These are phyloP conservation scores for Parauchenoglanis punctatus DNA, from an alignment of 2,797 vertebrate species.

Conservation along the genomic window DNA sequence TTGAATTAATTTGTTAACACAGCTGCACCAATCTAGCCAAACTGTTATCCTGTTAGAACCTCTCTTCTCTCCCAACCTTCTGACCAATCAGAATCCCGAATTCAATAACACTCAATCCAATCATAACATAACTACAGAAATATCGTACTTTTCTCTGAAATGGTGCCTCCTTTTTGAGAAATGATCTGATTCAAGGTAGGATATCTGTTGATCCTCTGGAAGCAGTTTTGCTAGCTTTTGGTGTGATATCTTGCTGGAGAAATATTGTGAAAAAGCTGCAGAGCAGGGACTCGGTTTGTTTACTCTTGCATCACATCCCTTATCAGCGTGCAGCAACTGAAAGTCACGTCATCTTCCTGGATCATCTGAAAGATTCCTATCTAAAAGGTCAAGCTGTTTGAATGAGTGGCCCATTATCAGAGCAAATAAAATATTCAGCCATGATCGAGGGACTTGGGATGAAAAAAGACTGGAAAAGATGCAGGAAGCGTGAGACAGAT, in stretches of 20 bases:
- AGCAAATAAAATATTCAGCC: conserved; percentile 50
- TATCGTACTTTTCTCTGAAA: not conserved
- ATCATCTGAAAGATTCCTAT: conserved; percentile 42
- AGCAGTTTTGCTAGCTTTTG: not conserved
- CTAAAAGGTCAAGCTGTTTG: conserved; percentile 60
- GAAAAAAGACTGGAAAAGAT: conserved; percentile 21
- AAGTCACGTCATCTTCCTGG: conserved; percentile 29
- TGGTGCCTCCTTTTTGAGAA: not conserved
- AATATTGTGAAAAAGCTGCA: not conserved
- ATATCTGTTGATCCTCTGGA: not conserved
- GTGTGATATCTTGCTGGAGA: not conserved
- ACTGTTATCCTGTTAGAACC: not conserved
- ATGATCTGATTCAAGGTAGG: not conserved
- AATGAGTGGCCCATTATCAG: conserved; percentile 49
- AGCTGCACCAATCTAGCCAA: not conserved
- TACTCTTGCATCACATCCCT: not conserved
- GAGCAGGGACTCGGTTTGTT: not conserved
- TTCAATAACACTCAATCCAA: not conserved
- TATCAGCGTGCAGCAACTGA: conserved; percentile 8
- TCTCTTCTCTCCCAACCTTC: not conserved
- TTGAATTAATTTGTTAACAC: not conserved
- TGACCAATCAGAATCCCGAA: not conserved
- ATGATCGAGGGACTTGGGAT: not conserved
- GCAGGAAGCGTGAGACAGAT: conserved; percentile 12
- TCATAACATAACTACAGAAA: not conserved